Evolutionary conservation across 2,113 vertebrate genomes (phyloP), one percentile per base, ranked within the genome.

Genomic region (Marcusenius ussheri): DNA sequence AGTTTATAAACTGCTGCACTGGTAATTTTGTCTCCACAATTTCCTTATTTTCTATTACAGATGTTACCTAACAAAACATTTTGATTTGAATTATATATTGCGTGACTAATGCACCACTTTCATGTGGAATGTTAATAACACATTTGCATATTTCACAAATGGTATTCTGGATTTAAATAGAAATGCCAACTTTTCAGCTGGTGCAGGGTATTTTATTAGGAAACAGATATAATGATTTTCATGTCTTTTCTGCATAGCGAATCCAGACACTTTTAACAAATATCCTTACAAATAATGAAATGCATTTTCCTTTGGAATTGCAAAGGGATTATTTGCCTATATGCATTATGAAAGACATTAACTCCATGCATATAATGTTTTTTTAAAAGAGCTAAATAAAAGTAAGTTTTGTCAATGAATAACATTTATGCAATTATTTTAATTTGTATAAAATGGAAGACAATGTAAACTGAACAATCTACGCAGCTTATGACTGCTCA

Each of bases 61-160:
- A 93, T 93, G 93, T 92, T 91, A 92, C 85, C 91, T 91, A 93
- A 93, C 91, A 94, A 94, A 94, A 93, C 90, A 93, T 91, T 93
- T 92, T 93, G 89, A 94, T 94, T 94, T 92, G 90, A 94, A 92
- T 93, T 92, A 93, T 92, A 93, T 93, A 92, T 94, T 94, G 92
- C 92, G 91, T 94, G 92, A 95, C 93, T 94, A 95, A 94, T 95
- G 91, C 91, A 77, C 91, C 90, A 49, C 90, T 93, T 94, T 95
- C 92, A 91, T 92, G 85, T 92, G 80, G 92, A 93, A 95, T 94
- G 93, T 93, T 93, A 94, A 95, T 92, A 93, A 91, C 91, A 88
- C 88, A 95, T 95, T 95, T 95, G 91, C 93, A 95, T 95, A 93
- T 93, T 50, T n/a, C 91, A 93, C 92, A 94, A 93, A 94, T 91